Evolutionary conservation across 1,140 invertebrate genomes (phyloP), one percentile per base, ranked within the genome.

Genomic region (Mizuhopecten yessoensis): DNA sequence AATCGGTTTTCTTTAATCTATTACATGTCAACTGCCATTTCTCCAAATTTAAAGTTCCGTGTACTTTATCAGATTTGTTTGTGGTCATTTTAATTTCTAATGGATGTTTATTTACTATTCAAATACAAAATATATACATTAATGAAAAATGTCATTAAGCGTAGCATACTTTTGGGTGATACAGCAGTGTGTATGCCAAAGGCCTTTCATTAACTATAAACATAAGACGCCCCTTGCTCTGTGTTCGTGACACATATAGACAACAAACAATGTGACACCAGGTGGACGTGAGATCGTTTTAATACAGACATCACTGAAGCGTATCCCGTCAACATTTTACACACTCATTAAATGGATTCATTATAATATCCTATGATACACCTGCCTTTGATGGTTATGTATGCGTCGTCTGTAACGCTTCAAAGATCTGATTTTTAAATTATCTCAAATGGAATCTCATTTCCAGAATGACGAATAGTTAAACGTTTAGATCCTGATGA

Each of bases 161-260:
- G n/a, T n/a, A n/a, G n/a, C n/a, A n/a, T n/a, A n/a, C n/a, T n/a
- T n/a, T n/a, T n/a, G n/a, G n/a, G n/a, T n/a, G n/a, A n/a, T n/a
- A n/a, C n/a, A n/a, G n/a, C n/a, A n/a, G n/a, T n/a, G n/a, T n/a
- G n/a, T n/a, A n/a, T n/a, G n/a, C n/a, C n/a, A n/a, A n/a, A n/a
- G n/a, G n/a, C n/a, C 57, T 29, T 75, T 75, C 57, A 75, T 75
- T 29, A 75, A n/a, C n/a, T 75, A 29, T 75, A 29, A 75, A 75
- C 45, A 49, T 49, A 49, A 49, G n/a, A 49, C 57, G 57, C 57
- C 57, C 57, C 17, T n/a, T n/a, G n/a, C n/a, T n/a, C 23, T 0
- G 45, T n/a, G 5, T 45, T 29, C n/a, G 57, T 75, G 57, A 75
- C 57, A 75, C 23, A 45, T 45, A 39, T n/a, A n/a, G n/a, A n/a